These are phyloP conservation scores for Calidris pugnax DNA, from an alignment of 2,113 vertebrate genomes.

Conservation along the genomic window DNA sequence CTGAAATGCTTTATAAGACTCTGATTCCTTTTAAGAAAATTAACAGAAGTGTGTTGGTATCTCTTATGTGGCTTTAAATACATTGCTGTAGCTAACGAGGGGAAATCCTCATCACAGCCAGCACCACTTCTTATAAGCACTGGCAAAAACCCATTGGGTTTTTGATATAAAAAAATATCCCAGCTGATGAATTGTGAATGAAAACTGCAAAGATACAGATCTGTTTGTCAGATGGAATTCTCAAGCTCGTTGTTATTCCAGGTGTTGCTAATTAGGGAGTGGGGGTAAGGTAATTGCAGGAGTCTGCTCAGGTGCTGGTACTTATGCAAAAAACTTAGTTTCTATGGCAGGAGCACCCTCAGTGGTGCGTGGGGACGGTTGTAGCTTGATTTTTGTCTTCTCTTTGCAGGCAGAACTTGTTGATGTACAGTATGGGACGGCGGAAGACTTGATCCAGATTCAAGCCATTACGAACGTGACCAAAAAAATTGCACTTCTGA, in stretches of 20 bases:
- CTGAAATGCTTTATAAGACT: not conserved
- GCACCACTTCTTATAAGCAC: not conserved
- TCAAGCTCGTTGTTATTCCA: not conserved
- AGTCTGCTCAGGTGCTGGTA: not conserved
- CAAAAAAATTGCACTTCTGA: constrained; percentile 89
- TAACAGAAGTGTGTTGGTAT: not conserved
- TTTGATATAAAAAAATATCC: no score
- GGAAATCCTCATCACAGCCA: not conserved
- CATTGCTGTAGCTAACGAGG: not conserved
- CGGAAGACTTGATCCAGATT: constrained; percentile 80
- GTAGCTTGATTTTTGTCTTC: not conserved
- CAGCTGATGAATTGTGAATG: not conserved
- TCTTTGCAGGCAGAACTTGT: constrained; percentile 85
- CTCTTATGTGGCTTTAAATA: not conserved
- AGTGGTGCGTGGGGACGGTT: accelerated
- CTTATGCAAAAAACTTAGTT: accelerated
- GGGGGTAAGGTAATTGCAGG: not conserved
- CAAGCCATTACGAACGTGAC: constrained; percentile 76
- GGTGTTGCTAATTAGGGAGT: not conserved
- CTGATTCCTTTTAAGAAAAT: not conserved
- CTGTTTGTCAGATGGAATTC: not conserved
- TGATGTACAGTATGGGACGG: constrained; percentile 87
- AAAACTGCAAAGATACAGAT: not conserved
- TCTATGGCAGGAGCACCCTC: not conserved
- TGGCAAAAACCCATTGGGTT: not conserved